A percentile compares a stretch with the other conserved stretches of the same genome.
These are phyloP conservation scores for Chelonoidis abingdonii DNA, from an alignment of 2,113 vertebrate species.

Conservation along the genomic window DNA sequence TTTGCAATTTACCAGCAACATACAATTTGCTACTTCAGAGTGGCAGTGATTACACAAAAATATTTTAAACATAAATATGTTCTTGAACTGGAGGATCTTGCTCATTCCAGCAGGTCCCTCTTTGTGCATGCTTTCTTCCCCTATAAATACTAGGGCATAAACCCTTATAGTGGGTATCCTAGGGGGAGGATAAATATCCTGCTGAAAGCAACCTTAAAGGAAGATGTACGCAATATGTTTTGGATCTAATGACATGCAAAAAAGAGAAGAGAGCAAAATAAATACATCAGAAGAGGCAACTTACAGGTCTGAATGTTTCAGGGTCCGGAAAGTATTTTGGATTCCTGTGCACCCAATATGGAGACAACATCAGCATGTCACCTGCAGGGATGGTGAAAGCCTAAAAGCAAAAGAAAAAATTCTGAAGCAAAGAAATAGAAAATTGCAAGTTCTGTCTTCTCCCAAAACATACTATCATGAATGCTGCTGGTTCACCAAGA, in stretches of 20 bases:
- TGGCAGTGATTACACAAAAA: neutral
- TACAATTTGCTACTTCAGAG: too few relatives aligned
- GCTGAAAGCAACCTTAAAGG: neutral
- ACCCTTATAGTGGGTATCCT: neutral
- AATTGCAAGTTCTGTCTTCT: neutral
- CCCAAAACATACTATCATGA: neutral
- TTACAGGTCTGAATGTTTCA: conserved; percentile 85
- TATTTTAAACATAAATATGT: neutral
- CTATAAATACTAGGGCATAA: neutral
- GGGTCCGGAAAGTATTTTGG: conserved; percentile 87
- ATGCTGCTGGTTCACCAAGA: neutral
- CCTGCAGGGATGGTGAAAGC: conserved; percentile 84
- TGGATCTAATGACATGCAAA: neutral
- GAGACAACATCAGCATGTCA: conserved; percentile 86
- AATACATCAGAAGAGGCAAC: conserved; percentile 36
- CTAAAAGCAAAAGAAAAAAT: conserved; percentile 73
- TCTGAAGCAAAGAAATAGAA: neutral
- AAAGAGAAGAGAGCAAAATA: neutral
- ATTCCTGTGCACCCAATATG: conserved; percentile 87
- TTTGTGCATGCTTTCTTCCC: neutral
- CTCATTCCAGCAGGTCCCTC: neutral
- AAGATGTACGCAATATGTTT: neutral
- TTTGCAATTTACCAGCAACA: neutral
- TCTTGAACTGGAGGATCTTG: neutral
- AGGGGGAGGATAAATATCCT: neutral